phyloP scores from a whole-genome alignment of 2,797 vertebrate species.

The Fratercula arctica region DNA sequence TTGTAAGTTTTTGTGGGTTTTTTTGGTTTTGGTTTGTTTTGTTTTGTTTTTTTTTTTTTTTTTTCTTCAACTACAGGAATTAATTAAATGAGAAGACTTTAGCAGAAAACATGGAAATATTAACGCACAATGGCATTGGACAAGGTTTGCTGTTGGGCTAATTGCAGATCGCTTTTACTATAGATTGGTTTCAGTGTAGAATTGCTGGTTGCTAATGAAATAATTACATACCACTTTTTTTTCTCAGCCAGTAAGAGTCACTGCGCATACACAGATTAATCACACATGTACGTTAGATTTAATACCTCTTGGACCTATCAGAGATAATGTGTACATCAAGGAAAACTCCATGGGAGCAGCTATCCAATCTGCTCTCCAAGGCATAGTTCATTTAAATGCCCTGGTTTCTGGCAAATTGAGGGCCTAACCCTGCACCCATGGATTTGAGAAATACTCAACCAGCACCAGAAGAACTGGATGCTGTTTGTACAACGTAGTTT shows the following conservation, averaged over 20 bases:
- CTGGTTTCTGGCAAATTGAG: neutral
- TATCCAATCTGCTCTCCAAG: neutral
- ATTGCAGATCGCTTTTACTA: neutral
- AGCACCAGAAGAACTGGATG: neutral
- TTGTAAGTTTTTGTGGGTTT: neutral
- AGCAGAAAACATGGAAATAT: neutral
- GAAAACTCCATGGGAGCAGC: neutral
- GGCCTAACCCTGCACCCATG: neutral
- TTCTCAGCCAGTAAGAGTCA: neutral
- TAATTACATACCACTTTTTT: neutral
- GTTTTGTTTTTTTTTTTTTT: neutral
- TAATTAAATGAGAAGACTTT: neutral
- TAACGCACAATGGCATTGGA: neutral
- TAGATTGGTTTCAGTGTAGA: neutral
- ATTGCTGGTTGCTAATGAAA: neutral
- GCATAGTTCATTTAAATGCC: neutral
- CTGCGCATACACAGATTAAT: neutral
- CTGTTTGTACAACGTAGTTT: neutral
- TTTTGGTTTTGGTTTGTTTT: too few species aligned
- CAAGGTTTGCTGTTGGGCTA: neutral
- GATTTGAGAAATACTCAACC: neutral
- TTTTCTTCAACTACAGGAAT: neutral
- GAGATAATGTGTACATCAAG: neutral
- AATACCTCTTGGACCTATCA: neutral
- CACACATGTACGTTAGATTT: neutral